A percentile compares a stretch with the other conserved stretches of the same genome.
phyloP scores from a whole-genome alignment of 2,113 vertebrate genomes.

The Dipodomys spectabilis region DNA sequence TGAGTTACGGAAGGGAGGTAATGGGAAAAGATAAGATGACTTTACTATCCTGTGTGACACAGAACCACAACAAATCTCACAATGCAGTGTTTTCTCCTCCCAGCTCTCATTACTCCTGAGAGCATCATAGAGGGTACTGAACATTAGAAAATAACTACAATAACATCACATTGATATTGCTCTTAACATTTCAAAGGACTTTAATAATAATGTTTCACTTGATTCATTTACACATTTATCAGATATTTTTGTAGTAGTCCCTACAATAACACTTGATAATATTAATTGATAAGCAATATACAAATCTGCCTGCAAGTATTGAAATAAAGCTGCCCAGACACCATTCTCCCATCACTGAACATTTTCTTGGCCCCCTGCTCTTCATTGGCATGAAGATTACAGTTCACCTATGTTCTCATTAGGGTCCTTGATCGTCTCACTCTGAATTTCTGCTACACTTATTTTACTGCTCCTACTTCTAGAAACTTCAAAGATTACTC shows the following conservation, averaged over 20 bases:
- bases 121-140: neutral
- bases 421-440: neutral
- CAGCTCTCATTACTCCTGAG: neutral
- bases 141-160: neutral
- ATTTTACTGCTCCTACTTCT: neutral
- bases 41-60: neutral
- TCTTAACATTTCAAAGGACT: neutral
- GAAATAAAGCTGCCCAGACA: neutral
- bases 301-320: neutral
- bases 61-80: neutral
- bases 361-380: neutral
- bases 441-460: neutral
- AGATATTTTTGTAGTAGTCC: neutral
- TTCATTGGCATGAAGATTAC: neutral
- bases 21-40: conserved; percentile 65
- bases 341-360: neutral
- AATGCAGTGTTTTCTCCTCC: neutral
- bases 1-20: conserved; percentile 43
- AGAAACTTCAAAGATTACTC: neutral
- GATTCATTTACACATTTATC: neutral
- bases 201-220: neutral
- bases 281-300: neutral
- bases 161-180: neutral
- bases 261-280: neutral
- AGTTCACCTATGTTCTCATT: neutral